These are phyloP conservation scores for Circaetus gallicus DNA, from an alignment of 2,113 vertebrate genomes.

Conservation along the genomic window DNA sequence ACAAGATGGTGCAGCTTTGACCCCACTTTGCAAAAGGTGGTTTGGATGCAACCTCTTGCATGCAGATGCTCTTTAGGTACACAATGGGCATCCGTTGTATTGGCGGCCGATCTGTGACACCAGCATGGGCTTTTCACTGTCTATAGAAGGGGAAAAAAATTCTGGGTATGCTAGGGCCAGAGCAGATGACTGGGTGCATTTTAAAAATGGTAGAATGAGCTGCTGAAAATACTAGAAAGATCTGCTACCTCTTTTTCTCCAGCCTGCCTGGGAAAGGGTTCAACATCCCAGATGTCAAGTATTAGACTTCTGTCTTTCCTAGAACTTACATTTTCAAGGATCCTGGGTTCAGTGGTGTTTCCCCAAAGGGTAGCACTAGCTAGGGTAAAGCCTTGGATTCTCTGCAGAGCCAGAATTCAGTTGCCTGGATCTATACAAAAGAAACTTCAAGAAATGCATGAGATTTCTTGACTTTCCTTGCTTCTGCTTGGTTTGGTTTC, in stretches of 20 bases:
- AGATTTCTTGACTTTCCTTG: background rate
- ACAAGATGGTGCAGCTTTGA: background rate
- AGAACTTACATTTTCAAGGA: background rate
- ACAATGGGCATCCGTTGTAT: background rate
- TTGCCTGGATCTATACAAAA: background rate
- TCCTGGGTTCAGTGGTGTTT: background rate
- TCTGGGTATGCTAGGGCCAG: background rate
- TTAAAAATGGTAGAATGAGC: background rate
- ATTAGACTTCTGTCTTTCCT: background rate
- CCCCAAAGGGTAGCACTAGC: background rate
- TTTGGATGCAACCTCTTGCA: background rate
- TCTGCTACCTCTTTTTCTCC: background rate
- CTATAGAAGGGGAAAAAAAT: background rate
- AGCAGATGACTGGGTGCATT: background rate
- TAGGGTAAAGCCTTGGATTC: background rate
- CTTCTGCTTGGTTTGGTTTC: background rate
- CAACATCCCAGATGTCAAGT: background rate
- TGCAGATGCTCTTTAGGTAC: background rate
- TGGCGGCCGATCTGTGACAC: background rate
- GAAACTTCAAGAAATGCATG: background rate
- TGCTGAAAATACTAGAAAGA: background rate
- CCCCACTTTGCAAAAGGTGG: background rate
- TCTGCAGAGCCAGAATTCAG: background rate
- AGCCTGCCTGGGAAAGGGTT: background rate
- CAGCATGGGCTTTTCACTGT: background rate